Percentiles rank a stretch among this genome's conserved stretches.
Evolutionary conservation across 1,140 invertebrate species (phyloP).

Genomic region (Bombus haemorrhoidalis): DNA sequence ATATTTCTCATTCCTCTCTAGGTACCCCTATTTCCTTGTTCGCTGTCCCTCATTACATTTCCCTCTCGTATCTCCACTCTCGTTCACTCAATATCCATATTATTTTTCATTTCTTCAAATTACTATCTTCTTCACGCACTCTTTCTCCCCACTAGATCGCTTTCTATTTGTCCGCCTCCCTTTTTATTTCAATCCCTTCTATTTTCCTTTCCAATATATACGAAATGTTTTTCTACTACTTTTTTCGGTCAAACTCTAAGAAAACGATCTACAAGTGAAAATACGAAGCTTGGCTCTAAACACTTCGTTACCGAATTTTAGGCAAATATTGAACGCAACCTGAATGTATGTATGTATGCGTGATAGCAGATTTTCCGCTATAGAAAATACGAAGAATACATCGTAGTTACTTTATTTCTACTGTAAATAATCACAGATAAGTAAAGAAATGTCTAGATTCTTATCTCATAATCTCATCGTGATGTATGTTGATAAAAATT

Average conservation of each 20-base stretch:
- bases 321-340: no score
- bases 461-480: no score
- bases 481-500: no score
- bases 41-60: not conserved
- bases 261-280: not conserved
- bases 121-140: slow-evolving; percentile 4
- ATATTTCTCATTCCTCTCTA: not conserved
- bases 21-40: no score
- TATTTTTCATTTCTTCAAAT: slow-evolving; percentile 23
- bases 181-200: not conserved
- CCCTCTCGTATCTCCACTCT: not conserved
- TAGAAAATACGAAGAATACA: no score
- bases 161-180: not conserved
- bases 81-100: slow-evolving; percentile 14
- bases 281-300: not conserved
- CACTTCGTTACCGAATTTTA: not conserved
- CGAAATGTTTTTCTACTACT: not conserved
- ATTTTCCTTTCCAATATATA: not conserved
- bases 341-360: no score
- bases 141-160: not conserved
- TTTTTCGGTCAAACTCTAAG: no score
- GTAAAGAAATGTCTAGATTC: no score
- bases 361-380: no score
- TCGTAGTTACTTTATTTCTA: no score
- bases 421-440: no score